These are phyloP conservation scores for Sphenopsis melanotis DNA, from an alignment of 2,797 vertebrate species.

Conservation along the genomic window DNA sequence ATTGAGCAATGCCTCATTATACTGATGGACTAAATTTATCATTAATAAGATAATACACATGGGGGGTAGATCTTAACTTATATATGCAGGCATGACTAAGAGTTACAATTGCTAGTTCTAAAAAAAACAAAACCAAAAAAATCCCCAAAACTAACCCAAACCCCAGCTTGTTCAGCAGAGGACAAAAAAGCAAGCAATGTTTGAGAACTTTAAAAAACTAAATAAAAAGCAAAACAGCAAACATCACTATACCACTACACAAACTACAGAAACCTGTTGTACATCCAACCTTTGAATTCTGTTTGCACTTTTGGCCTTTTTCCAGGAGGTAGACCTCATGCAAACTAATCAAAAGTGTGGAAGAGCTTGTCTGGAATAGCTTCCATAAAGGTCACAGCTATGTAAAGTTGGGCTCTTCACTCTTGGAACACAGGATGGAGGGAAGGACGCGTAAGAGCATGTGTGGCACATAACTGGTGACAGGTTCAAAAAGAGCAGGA, in stretches of 20 bases:
- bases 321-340: not conserved
- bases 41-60: not conserved
- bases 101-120: not conserved
- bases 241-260: not conserved
- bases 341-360: not conserved
- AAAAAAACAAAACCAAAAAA: not conserved
- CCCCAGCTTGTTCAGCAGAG: not conserved
- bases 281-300: not conserved
- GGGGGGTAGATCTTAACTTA: not conserved
- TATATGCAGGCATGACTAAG: not conserved
- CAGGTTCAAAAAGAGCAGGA: not conserved
- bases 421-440: not conserved
- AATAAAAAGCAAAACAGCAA: not conserved
- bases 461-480: not conserved
- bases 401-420: not conserved
- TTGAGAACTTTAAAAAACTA: not conserved
- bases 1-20: not conserved
- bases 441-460: not conserved
- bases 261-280: not conserved
- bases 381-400: not conserved
- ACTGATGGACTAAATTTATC: not conserved
- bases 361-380: not conserved
- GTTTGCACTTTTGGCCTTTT: not conserved
- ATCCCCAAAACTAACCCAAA: rapidly evolving
- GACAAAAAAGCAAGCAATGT: not conserved